Conservation (phyloP, 2,797 vertebrate species). For the Mus minutoides region DNA sequence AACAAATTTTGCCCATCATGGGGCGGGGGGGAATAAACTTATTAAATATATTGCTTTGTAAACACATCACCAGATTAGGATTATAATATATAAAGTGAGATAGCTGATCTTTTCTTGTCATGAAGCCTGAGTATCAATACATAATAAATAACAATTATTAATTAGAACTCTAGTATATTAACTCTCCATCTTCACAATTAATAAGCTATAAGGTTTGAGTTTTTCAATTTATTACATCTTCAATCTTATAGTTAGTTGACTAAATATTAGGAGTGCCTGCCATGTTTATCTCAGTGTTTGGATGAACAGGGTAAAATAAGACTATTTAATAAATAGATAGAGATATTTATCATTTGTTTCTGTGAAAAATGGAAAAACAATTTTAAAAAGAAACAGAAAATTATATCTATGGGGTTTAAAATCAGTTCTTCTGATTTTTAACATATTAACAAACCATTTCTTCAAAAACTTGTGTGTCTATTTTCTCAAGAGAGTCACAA, state of each 20-base stretch:
- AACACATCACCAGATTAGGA: background rate
- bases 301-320: conserved; percentile 46
- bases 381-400: background rate
- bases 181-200: conserved; percentile 19
- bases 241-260: conserved; percentile 41
- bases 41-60: conserved; percentile 6
- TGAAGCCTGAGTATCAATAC: background rate
- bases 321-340: conserved; percentile 11
- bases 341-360: conserved; percentile 19
- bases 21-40: background rate
- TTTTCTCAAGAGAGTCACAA: background rate
- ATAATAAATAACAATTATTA: conserved; percentile 1
- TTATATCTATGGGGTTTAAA: background rate
- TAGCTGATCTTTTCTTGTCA: background rate
- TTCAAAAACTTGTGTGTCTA: background rate
- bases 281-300: conserved; percentile 17
- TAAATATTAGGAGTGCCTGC: conserved; percentile 14
- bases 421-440: background rate
- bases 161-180: conserved; percentile 6
- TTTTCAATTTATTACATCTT: conserved; percentile 4
- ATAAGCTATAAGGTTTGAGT: conserved; percentile 6
- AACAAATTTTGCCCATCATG: background rate
- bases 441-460: background rate
- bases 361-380: background rate
- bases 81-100: background rate